Percentiles rank a stretch among this genome's conserved stretches.
phyloP scores from a whole-genome alignment of 92 coral and sea anemone species.

The Zoanthus sociatus region DNA sequence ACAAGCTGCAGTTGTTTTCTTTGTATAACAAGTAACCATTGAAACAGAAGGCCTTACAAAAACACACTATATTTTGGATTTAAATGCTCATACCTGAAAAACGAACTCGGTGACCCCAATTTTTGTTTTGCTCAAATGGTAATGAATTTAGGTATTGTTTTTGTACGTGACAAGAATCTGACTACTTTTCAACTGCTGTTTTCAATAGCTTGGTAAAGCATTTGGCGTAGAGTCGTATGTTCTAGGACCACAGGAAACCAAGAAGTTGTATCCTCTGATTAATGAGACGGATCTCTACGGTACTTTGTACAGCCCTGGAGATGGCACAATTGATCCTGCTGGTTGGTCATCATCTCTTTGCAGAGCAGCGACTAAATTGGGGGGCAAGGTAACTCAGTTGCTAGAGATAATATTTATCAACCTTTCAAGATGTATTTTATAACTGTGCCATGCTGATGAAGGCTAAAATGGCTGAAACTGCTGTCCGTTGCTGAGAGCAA shows the following conservation, averaged over 20 bases:
- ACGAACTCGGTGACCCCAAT: no score
- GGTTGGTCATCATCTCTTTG: conserved; percentile 92
- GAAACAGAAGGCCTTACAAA: no score
- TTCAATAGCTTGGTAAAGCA: conserved; percentile 82
- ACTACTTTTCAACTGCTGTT: neutral
- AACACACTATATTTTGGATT: no score
- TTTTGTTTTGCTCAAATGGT: no score
- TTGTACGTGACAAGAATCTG: no score
- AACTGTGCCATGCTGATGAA: no score
- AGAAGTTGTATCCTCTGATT: conserved; percentile 87
- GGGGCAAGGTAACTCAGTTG: conserved; percentile 75
- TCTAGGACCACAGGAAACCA: conserved; percentile 89
- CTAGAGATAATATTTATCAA: neutral
- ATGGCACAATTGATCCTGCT: conserved; percentile 98
- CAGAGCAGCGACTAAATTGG: conserved; percentile 89
- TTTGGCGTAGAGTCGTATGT: conserved; percentile 94
- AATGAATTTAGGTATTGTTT: no score
- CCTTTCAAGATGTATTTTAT: neutral
- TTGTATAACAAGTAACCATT: no score
- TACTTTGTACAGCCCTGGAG: conserved; percentile 96
- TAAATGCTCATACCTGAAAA: no score
- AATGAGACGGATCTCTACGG: conserved; percentile 95
- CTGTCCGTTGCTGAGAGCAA: no score
- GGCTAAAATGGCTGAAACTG: no score
- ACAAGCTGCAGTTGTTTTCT: no score